Evolutionary conservation across 2,888 invertebrate species (phyloP), one percentile per base, ranked within the genome.

Genomic region (Agrotis clavis): DNA sequence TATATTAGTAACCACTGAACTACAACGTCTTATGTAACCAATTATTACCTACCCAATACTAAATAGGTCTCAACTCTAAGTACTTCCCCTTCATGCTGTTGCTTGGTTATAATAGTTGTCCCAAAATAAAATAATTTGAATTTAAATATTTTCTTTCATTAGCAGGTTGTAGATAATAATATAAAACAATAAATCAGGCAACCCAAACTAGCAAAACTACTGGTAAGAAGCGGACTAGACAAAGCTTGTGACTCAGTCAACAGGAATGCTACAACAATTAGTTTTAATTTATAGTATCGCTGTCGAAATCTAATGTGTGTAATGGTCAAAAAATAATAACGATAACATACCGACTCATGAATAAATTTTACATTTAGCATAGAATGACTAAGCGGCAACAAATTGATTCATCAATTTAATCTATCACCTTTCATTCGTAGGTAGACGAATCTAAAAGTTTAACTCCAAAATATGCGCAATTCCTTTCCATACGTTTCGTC

Each of bases 221-320:
- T 19, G 51, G 18, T 9, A 19, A 74, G n/a, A 48, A 62, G 18
- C 21, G 45, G 53, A 5, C 53, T 30, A 54, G 51, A 47, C 6
- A 13, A 25, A 35, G 19, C 13, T 48, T 35, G 35, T 79, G 79
- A 79, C 53, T 80, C 76, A 80, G 53, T 25, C 19, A 47, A 16
- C 19, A 79, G 54, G 57, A 76, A 76, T 76, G 21, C 57, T 54
- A 47, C 63, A 67, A 45, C 19, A 53, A 80, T 59, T 57, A 21
- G 19, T 45, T 79, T 30, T 0, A 53, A 54, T 79, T 62, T 79
- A 47, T 79, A 65, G 47, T 47, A n/a, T 79, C 57, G 19, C 62
- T 70, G n/a, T 54, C 53, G 35, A 61, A 35, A 41, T 41, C 41
- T 41, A 11, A 41, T 41, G 41, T 41, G 41, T 41, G 41, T 35